Evolutionary conservation across 2,113 vertebrate species (phyloP).

Genomic region (Crotalus helleri): DNA sequence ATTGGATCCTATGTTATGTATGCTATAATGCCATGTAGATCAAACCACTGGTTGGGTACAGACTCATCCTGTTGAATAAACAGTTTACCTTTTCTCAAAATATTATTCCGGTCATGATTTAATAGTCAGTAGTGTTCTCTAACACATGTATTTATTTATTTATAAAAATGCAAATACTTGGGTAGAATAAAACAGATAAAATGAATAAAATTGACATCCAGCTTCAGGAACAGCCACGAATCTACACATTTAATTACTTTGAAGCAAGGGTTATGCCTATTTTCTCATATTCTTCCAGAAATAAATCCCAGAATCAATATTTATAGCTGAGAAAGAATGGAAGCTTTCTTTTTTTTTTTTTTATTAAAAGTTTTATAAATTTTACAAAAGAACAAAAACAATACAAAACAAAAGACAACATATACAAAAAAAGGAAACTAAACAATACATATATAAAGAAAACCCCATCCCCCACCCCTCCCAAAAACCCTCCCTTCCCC

Average conservation of each 20-base stretch:
- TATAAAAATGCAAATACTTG: background rate
- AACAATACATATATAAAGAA: too few species aligned
- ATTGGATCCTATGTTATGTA: constrained; percentile 80
- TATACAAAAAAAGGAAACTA: too few species aligned
- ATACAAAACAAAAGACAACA: too few species aligned
- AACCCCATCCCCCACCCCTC: too few species aligned
- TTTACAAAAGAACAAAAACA: too few species aligned
- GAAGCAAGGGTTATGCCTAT: background rate
- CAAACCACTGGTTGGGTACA: constrained; percentile 84
- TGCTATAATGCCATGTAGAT: constrained; percentile 75
- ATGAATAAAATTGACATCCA: background rate
- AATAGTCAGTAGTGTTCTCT: background rate
- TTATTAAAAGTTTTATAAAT: too few species aligned
- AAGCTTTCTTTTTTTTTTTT: background rate
- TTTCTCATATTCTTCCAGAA: background rate
- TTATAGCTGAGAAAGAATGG: background rate
- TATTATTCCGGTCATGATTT: constrained; percentile 25
- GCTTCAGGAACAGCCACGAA: background rate
- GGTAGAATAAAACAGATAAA: background rate
- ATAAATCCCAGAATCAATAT: background rate
- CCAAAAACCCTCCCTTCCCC: too few species aligned
- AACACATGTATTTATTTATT: background rate
- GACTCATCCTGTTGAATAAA: constrained; percentile 77
- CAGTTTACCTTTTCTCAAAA: constrained; percentile 74
- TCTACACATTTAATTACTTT: background rate